These are phyloP conservation scores for Rugalucina vietnamica DNA, from an alignment of 2,888 invertebrate species.

Conservation along the genomic window DNA sequence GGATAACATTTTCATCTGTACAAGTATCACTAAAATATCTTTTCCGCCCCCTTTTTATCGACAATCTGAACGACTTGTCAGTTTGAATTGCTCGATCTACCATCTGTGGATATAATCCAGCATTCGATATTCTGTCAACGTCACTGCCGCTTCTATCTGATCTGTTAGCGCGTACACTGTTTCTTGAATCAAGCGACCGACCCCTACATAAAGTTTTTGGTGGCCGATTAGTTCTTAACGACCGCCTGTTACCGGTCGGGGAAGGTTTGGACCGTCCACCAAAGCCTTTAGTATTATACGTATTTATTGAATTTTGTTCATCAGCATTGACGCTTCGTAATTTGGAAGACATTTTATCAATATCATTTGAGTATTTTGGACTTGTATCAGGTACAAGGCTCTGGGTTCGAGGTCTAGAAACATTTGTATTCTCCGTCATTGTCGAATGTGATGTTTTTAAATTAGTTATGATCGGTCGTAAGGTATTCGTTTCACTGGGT, in stretches of 20 bases:
- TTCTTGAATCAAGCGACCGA: too few relatives aligned
- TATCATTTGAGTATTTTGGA: not conserved
- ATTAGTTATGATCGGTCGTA: not conserved
- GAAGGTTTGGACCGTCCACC: too few relatives aligned
- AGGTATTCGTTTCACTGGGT: not conserved
- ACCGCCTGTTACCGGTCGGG: too few relatives aligned
- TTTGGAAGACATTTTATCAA: not conserved
- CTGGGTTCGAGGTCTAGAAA: not conserved
- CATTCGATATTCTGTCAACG: too few relatives aligned
- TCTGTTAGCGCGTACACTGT: too few relatives aligned
- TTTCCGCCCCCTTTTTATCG: not conserved
- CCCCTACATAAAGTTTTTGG: too few relatives aligned
- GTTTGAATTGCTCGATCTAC: not conserved
- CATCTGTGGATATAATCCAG: not conserved
- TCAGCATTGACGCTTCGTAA: too few relatives aligned
- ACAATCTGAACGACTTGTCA: not conserved
- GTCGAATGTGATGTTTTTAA: not conserved
- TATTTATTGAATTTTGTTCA: too few relatives aligned
- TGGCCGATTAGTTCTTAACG: too few relatives aligned
- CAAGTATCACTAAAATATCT: not conserved
- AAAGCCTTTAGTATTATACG: too few relatives aligned
- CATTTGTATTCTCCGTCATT: not conserved
- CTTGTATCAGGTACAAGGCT: not conserved
- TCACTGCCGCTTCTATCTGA: too few relatives aligned
- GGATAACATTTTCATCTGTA: not conserved